Evolutionary conservation across 2,888 invertebrate species (phyloP), one percentile per base, ranked within the genome.

Genomic region (Lasioglossum morio): DNA sequence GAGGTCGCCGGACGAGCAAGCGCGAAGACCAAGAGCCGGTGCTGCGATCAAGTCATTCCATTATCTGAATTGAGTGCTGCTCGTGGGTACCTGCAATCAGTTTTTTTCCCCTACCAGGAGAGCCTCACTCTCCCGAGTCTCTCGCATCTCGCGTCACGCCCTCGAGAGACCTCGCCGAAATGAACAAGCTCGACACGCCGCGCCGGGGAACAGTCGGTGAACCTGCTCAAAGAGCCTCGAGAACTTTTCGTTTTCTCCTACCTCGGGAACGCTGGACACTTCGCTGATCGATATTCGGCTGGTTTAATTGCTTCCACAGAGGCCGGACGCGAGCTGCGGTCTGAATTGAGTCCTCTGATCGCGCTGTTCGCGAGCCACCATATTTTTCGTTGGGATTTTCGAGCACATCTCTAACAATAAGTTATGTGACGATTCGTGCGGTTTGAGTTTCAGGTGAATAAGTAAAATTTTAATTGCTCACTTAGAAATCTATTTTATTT

Each of bases 41-140:
- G 87, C 89, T 87, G 89, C 93, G 94, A 94, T 94, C 94, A 94
- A 94, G 94, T 94, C 94, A 94, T 94, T 94, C 94, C 93, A 94
- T 94, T 94, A 94, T 94, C 93, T 92, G 94, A 94, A 94, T 94
- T 94, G 94, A 94, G 93, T 94, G 93, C 91, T 92, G 93, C 92
- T 91, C 92, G 92, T 90, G 92, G 92, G 93, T 91, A 91, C 90
- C 92, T 90, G 91, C 91, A 91, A 93, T 94, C 92, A 91, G 84
- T 79, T 87, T 88, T 88, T 85, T 84, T 76, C 85, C 80, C 53
- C 53, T 53, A 53, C 53, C 53, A 23, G 19, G 53, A 53, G 53
- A 53, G 53, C 53, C 53, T 53, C 53, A 53, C 87, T 85, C 84
- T 85, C 82, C 84, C 82, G 27, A 40, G 27, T 46, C 74, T 63